A percentile compares a stretch with the other conserved stretches of the same genome.
Conservation (phyloP, 2,797 vertebrate species). For the Chromobotia macracanthus region DNA sequence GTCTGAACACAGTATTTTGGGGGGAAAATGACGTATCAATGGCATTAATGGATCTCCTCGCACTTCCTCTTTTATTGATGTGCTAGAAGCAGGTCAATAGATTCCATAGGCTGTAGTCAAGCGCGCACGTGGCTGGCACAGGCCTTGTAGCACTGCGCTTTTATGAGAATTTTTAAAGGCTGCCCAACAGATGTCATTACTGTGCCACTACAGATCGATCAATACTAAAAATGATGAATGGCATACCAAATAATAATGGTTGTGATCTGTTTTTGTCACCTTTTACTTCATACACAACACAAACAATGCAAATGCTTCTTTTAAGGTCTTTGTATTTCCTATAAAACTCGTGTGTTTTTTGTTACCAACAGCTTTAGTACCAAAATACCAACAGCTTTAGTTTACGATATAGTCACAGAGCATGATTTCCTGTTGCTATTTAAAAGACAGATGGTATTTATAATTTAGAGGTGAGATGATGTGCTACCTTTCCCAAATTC, state of each 20-base stretch:
- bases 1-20: conserved; percentile 52
- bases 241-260: too few species aligned
- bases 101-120: conserved; percentile 8
- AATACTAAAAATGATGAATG: neutral
- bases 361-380: too few species aligned
- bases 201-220: neutral
- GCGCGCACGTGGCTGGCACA: neutral
- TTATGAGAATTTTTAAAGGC: conserved; percentile 6
- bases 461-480: neutral
- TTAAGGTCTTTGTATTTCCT: neutral
- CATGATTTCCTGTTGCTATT: neutral
- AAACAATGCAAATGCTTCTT: neutral
- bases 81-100: conserved; percentile 44
- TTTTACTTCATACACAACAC: neutral
- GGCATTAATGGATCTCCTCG: conserved; percentile 59
- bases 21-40: conserved; percentile 61
- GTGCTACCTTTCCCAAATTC: neutral
- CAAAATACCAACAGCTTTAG: neutral
- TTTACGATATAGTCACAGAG: neutral
- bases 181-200: neutral
- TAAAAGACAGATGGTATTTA: neutral
- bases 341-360: neutral
- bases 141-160: neutral
- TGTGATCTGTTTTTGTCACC: neutral
- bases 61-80: conserved; percentile 51